Evolutionary conservation across 2,888 invertebrate species (phyloP), one percentile per base, ranked within the genome.

Genomic region (Chirona hameri): DNA sequence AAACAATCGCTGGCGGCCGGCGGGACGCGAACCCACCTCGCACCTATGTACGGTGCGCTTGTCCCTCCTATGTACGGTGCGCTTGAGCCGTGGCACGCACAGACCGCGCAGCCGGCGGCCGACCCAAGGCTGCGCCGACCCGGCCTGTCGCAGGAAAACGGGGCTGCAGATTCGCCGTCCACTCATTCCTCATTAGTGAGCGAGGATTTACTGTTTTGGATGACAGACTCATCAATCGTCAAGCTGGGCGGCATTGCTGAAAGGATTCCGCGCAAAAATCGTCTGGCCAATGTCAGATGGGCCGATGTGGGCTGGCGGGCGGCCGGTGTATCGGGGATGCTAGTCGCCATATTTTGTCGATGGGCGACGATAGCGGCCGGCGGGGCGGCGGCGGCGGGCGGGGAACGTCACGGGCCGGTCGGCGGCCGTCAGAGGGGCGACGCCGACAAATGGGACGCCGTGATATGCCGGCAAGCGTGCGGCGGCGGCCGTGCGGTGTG

Each of bases 191-290:
- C 69, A 29, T 69, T 69, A 69, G 69, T 24, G 9, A n/a, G 5
- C 72, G 29, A 76, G 31, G 39, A 31, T 76, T 39, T 76, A 76
- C 72, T 76, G 72, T 39, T 76, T 39, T 29, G 72, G 72, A 9
- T 76, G 72, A 76, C 72, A 76, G 72, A 31, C 72, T 76, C 72
- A 76, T 76, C 29, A 39, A 76, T 76, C 39, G 10, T 39, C 31
- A 21, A 15, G 31, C 31, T 14, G 31, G 7, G 72, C 72, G 72
- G 72, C 72, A 31, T 76, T 21, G 31, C 31, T 39, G 39, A 76
- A 76, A 76, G 72, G 72, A 76, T 24, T 76, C 39, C n/a, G 72
- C 72, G 39, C 18, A 76, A 76, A 76, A 76, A 39, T 76, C 39
- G 39, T 2, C 29, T 2, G 2, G 7, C 1, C 29, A 29, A 10